Evolutionary conservation across 2,797 vertebrate genomes (phyloP).

Genomic region (Sciurus vulgaris): DNA sequence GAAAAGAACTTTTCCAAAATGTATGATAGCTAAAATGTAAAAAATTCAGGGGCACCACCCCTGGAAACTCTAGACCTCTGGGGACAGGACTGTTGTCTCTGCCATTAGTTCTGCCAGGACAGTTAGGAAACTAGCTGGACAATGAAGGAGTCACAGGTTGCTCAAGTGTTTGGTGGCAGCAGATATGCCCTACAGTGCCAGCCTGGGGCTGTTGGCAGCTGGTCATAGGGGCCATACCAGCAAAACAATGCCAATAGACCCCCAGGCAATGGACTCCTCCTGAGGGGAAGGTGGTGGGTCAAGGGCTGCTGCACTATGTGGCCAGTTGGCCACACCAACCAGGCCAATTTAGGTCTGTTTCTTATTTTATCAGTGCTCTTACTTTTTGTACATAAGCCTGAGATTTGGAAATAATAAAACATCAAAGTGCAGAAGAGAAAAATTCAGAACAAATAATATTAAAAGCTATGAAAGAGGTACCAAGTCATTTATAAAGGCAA

Average conservation of each 20-base stretch:
- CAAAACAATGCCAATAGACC: background rate
- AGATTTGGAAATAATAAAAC: constrained; percentile 69
- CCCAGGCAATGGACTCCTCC: background rate
- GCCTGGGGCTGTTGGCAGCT: background rate
- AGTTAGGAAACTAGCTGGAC: background rate
- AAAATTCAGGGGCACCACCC: background rate
- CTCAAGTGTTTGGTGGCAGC: background rate
- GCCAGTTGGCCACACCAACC: background rate
- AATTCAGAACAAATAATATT: no score
- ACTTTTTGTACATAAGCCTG: constrained; percentile 46
- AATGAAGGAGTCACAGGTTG: background rate
- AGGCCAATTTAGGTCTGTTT: background rate
- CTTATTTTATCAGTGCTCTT: constrained; percentile 18
- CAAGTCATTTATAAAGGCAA: no score
- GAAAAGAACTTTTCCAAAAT: no score
- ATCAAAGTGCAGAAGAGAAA: constrained; percentile 47
- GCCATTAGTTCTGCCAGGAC: background rate
- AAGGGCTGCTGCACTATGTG: background rate
- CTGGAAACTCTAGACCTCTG: background rate
- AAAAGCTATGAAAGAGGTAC: no score
- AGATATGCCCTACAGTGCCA: background rate
- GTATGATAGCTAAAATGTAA: no score
- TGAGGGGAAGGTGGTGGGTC: background rate
- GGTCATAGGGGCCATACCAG: background rate
- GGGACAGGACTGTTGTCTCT: background rate